Conservation (phyloP, 2,113 vertebrate species). For the Xenopus tropicalis region UCB_Xtro_10.0 CM004444.2:146389001-146389500, state of each 20-base stretch:
- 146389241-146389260: not conserved
- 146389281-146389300: not conserved
- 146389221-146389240: not conserved
- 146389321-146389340: not conserved
- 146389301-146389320: not conserved
- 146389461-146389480: no score
- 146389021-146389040: constrained; percentile 2
- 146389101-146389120: constrained; percentile 9
- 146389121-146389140: constrained; percentile 10
- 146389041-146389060: constrained; percentile 3
- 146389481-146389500: no score
- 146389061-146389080: not conserved
- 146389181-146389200: constrained; percentile 1
- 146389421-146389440: no score
- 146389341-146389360: not conserved
- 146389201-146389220: constrained; percentile 3
- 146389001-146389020: not conserved
- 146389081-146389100: constrained; percentile 1
- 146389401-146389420: no score
- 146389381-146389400: no score
- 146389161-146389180: constrained; percentile 7
- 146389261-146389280: not conserved
- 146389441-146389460: no score
- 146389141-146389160: not conserved
- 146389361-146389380: not conserved